Evolutionary conservation across 1,140 invertebrate species (phyloP).

Genomic region (Scaptodrosophila lebanonensis): DNA sequence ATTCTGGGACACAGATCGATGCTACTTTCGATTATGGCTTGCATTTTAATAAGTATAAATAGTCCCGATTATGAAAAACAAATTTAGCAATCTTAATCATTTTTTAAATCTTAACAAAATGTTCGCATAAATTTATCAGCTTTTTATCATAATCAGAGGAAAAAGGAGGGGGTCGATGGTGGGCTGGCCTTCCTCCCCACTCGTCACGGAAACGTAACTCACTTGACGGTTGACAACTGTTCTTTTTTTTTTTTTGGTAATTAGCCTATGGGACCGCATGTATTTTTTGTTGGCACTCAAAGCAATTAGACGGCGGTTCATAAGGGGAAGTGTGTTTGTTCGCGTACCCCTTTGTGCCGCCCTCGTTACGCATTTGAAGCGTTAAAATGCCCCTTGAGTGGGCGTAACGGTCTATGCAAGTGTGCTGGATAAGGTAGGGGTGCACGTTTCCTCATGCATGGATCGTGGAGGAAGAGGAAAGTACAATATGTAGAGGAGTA

Average conservation of each 20-base stretch:
- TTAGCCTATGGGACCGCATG: slow-evolving; percentile 1
- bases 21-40: slow-evolving; percentile 1
- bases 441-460: no score
- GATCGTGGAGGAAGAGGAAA: no score
- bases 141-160: slow-evolving; percentile 41
- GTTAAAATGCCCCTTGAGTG: slow-evolving; percentile 63
- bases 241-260: slow-evolving; percentile 8
- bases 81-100: no score
- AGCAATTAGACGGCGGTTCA: slow-evolving; percentile 31
- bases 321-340: slow-evolving; percentile 7
- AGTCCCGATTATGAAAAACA: slow-evolving; percentile 4
- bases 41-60: slow-evolving; percentile 26
- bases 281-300: slow-evolving; percentile 36
- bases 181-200: slow-evolving; percentile 5
- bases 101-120: no score
- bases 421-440: slow-evolving; percentile 4
- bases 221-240: slow-evolving; percentile 53
- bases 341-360: slow-evolving; percentile 37
- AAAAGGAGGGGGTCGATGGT: background rate
- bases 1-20: slow-evolving; percentile 7
- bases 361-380: slow-evolving; percentile 61
- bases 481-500: no score
- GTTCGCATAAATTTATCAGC: slow-evolving; percentile 42
- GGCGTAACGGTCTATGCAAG: slow-evolving; percentile 25
- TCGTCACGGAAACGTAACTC: slow-evolving; percentile 61